phyloP scores from a whole-genome alignment of 2,113 vertebrate genomes.

The Notarius lentiginosus region DNA sequence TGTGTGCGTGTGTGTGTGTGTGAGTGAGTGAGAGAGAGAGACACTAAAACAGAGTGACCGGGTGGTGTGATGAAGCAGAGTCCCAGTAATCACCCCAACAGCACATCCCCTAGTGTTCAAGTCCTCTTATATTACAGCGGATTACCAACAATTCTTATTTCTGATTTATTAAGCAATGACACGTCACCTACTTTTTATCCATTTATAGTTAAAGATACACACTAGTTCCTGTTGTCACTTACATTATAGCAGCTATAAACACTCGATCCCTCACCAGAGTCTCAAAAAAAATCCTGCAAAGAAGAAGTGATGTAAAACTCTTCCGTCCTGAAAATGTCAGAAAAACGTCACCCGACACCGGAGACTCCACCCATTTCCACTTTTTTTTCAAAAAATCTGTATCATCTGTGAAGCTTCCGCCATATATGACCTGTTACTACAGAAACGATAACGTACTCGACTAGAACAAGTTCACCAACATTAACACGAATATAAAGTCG shows the following conservation, averaged over 20 bases:
- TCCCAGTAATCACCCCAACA: not conserved
- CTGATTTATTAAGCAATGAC: not conserved
- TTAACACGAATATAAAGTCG: not conserved
- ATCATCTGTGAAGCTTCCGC: not conserved
- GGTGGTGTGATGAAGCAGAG: not conserved
- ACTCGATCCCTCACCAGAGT: not conserved
- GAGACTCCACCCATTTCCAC: not conserved
- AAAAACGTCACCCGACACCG: not conserved
- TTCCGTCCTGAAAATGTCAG: not conserved
- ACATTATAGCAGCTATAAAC: not conserved
- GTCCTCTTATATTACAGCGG: not conserved
- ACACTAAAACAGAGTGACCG: not conserved
- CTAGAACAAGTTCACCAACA: too few relatives aligned
- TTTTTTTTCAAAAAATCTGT: too few relatives aligned
- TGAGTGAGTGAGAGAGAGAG: not conserved
- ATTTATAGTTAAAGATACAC: not conserved
- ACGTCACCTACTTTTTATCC: not conserved
- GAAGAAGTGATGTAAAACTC: not conserved
- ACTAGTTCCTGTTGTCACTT: not conserved
- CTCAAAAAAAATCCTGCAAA: not conserved
- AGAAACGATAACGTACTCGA: not conserved
- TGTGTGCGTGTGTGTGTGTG: constrained; percentile 6
- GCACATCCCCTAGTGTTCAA: not conserved
- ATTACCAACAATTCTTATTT: not conserved
- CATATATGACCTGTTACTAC: not conserved